Evolutionary conservation across 1,140 invertebrate species (phyloP).

Genomic region (Ips typographus): DNA sequence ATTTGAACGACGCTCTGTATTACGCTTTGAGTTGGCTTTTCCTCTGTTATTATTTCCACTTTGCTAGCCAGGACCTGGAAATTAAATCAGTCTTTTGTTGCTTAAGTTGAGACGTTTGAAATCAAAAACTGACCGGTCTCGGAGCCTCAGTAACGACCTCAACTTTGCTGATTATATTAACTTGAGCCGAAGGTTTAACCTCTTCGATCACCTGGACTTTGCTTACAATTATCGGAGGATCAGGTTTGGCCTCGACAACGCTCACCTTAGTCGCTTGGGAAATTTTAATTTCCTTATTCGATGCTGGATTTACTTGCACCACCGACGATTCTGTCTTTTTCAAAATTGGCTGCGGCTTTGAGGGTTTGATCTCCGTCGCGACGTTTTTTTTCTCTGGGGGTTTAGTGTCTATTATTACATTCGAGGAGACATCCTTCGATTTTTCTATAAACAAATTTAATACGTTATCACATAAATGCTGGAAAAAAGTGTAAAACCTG

Average conservation of each 20-base stretch:
- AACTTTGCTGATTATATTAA: slow-evolving; percentile 59
- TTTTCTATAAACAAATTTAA: slow-evolving; percentile 25
- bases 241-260: slow-evolving; percentile 50
- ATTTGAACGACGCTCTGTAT: slow-evolving; percentile 56
- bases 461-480: background rate
- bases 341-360: slow-evolving; percentile 56
- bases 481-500: slow-evolving; percentile 7
- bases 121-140: slow-evolving; percentile 21
- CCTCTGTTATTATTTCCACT: slow-evolving; percentile 54
- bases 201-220: slow-evolving; percentile 51
- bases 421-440: slow-evolving; percentile 43
- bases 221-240: slow-evolving; percentile 47
- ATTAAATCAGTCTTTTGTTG: background rate
- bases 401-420: slow-evolving; percentile 60
- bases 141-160: slow-evolving; percentile 56
- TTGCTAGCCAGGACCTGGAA: slow-evolving; percentile 52
- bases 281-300: slow-evolving; percentile 52
- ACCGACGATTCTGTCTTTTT: slow-evolving; percentile 45
- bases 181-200: slow-evolving; percentile 49
- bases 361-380: slow-evolving; percentile 59
- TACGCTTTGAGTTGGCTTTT: slow-evolving; percentile 43
- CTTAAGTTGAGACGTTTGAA: background rate
- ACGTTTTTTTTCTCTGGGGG: slow-evolving; percentile 50
- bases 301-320: slow-evolving; percentile 44
- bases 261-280: slow-evolving; percentile 48